These are phyloP conservation scores for Megastigmus dorsalis DNA, from an alignment of 2,888 invertebrate genomes.

Conservation along the genomic window DNA sequence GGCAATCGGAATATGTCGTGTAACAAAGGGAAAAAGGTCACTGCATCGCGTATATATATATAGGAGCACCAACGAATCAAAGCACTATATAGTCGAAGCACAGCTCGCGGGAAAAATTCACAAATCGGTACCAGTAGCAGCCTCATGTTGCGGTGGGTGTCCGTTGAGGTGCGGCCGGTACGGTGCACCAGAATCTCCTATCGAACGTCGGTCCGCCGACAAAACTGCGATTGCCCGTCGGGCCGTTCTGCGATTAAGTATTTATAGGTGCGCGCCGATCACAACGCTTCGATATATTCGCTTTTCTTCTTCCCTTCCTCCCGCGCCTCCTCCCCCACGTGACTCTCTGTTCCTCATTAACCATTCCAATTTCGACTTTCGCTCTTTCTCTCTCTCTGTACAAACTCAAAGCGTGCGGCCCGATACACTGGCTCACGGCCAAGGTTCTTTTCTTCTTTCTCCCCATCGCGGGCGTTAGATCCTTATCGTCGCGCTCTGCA, in stretches of 20 bases:
- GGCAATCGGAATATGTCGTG: background rate
- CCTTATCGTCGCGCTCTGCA: conserved; percentile 23
- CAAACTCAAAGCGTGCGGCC: too few relatives aligned
- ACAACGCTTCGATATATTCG: too few relatives aligned
- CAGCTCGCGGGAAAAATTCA: too few relatives aligned
- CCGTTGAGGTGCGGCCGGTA: background rate
- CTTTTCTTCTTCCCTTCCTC: too few relatives aligned
- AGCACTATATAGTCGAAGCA: too few relatives aligned
- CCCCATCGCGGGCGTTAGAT: conserved; percentile 32
- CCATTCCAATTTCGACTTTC: conserved; percentile 51
- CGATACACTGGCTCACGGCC: conserved; percentile 46
- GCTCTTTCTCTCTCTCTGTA: too few relatives aligned
- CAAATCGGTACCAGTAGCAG: conserved; percentile 41
- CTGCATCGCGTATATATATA: too few relatives aligned
- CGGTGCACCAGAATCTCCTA: background rate
- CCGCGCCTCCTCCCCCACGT: too few relatives aligned
- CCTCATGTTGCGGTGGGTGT: conserved; percentile 49
- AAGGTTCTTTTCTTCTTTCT: conserved; percentile 49
- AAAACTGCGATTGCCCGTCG: conserved; percentile 41
- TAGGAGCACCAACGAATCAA: background rate
- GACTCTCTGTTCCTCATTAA: too few relatives aligned
- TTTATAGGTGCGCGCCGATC: conserved; percentile 38
- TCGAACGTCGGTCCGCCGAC: conserved; percentile 7
- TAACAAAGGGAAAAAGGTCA: background rate
- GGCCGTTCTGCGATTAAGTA: conserved; percentile 11